phyloP scores from a whole-genome alignment of 2,888 invertebrate genomes.

The Hyalella azteca region DNA sequence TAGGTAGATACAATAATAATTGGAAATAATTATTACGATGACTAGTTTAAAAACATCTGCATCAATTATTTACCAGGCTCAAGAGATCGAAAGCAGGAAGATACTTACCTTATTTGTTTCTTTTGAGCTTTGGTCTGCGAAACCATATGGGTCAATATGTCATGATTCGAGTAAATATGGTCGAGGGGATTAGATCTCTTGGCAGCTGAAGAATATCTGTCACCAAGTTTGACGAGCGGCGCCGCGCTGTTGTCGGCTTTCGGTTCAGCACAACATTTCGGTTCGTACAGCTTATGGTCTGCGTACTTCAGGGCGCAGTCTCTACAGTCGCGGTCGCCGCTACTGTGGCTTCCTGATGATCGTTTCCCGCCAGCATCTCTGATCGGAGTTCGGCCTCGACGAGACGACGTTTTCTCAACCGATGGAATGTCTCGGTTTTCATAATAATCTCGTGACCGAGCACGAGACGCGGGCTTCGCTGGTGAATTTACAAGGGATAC shows the following conservation, averaged over 20 bases:
- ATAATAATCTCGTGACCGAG: not conserved
- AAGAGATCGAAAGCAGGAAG: not conserved
- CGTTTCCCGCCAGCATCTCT: not conserved
- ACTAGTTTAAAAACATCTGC: too few species aligned
- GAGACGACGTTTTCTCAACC: not conserved
- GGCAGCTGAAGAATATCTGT: not conserved
- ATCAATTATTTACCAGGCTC: too few species aligned
- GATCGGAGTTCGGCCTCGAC: not conserved
- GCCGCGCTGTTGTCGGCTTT: not conserved
- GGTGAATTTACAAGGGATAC: not conserved
- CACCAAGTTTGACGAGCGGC: not conserved
- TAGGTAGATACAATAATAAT: too few species aligned
- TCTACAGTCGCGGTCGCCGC: not conserved
- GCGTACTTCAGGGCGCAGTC: conserved; percentile 5
- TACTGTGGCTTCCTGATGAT: not conserved
- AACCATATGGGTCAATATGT: conserved; percentile 20
- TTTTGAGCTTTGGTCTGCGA: conserved; percentile 32
- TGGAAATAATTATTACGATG: too few species aligned
- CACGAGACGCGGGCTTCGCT: not conserved
- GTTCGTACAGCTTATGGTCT: not conserved
- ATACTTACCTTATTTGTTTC: conserved; percentile 32
- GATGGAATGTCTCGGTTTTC: not conserved
- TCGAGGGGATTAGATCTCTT: not conserved
- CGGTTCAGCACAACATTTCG: not conserved
- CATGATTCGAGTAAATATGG: conserved; percentile 17